These are phyloP conservation scores for Acronicta aceris DNA, from an alignment of 2,888 invertebrate species.

Conservation along the genomic window DNA sequence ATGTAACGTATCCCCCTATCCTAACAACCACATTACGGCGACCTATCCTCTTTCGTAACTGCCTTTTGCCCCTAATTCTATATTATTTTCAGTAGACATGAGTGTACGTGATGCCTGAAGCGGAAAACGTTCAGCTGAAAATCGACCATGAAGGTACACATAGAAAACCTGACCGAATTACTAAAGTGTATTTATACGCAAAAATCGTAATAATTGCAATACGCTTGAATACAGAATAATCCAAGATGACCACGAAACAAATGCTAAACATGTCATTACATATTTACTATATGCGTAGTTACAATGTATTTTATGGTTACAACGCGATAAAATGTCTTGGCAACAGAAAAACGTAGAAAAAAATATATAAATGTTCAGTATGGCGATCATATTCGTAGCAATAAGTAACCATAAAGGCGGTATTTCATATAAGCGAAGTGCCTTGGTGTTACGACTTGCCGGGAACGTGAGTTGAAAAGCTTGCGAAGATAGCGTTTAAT, in stretches of 20 bases:
- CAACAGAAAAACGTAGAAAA: slow-evolving; percentile 66
- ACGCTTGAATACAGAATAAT: slow-evolving; percentile 25
- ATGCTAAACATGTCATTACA: slow-evolving; percentile 27
- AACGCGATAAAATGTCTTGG: slow-evolving; percentile 67
- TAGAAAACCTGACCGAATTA: slow-evolving; percentile 38
- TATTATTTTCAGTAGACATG: slow-evolving; percentile 44
- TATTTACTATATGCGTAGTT: slow-evolving; percentile 59
- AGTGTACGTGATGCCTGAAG: slow-evolving; percentile 44
- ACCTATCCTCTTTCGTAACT: slow-evolving; percentile 42
- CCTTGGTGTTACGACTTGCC: slow-evolving; percentile 76
- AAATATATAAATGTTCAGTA: slow-evolving; percentile 70
- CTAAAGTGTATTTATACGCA: slow-evolving; percentile 29
- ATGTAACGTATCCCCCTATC: slow-evolving; percentile 37
- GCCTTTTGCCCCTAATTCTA: slow-evolving; percentile 51
- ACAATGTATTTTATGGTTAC: slow-evolving; percentile 67
- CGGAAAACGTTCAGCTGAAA: slow-evolving; percentile 34
- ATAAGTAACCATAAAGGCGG: slow-evolving; percentile 83
- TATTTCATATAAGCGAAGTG: slow-evolving; percentile 81
- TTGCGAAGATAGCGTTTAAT: slow-evolving; percentile 74
- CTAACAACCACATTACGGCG: slow-evolving; percentile 53
- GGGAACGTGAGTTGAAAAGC: slow-evolving; percentile 81
- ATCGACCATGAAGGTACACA: slow-evolving; percentile 42
- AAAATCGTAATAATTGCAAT: slow-evolving; percentile 34
- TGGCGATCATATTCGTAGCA: slow-evolving; percentile 74
- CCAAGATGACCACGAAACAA: slow-evolving; percentile 42